Base-by-base conservation (phyloP, 1,140 invertebrate species). In the Anthonomus grandis region DNA sequence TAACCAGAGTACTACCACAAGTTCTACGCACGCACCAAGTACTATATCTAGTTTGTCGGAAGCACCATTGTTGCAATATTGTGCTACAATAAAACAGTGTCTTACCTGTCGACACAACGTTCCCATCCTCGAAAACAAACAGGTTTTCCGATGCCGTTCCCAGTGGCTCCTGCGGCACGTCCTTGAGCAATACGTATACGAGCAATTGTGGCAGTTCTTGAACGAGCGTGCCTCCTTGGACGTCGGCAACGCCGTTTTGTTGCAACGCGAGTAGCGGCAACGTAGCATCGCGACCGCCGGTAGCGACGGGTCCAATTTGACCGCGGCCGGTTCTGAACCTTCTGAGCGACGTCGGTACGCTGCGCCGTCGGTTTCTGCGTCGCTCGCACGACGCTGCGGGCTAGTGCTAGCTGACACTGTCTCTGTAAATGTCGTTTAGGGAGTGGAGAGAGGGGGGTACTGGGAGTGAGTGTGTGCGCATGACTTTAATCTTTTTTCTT, bases 181-280 rank as follows among this genome's bases (percentile, higher is more conserved):
- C 53, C 86, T 81, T 36, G 87, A 90, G 75, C 92, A 95, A 71
- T 91, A 90, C 41, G 89, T 78, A 63, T 92, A 93, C 55, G 88
- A 88, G 76, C 95, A 97, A 75, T 95, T 95, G 76, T 95, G 93
- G 74, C 94, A 97, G 65, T 82, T 81, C 62, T 83, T 81, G 64
- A 84, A 73, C 2, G 51, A 81, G 18, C 86, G 86, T 58, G 89
- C 88, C 22, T 79, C 76, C 13, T 83, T 62, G 8, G 76, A 81
- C 2, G 85, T 79, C 17, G 80, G 75, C 25, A 83, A 79, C 18
- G 67, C 74, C 0, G 72, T 70, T 45, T 72, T 70, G 23, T 81
- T 76, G 72, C 89, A 91, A 69, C 90, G 88, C 52, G 84, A 83
- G 72, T 89, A 89, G 31, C 88, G 82, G 69, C 89, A 91, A 62